These are phyloP conservation scores for Pterobdella sp. DNA, from an alignment of 2,888 invertebrate species.

Conservation along the genomic window DNA sequence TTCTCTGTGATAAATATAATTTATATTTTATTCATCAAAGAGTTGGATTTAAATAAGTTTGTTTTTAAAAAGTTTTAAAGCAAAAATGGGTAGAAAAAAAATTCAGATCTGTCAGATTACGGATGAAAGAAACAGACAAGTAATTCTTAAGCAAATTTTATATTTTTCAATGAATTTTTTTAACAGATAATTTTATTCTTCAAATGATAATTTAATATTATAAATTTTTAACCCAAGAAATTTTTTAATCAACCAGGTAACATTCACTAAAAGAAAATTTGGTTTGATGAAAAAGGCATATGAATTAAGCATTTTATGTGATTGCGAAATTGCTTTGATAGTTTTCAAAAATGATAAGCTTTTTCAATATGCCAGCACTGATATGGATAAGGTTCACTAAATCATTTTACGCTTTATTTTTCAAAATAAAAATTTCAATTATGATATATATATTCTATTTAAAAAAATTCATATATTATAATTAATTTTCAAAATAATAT, in stretches of 20 bases:
- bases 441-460: too few relatives aligned
- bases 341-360: conserved; percentile 99
- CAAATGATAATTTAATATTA: neutral
- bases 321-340: conserved; percentile 98
- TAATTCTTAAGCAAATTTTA: neutral
- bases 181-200: neutral
- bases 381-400: conserved; percentile 83
- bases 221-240: too few relatives aligned
- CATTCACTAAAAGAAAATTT: conserved; percentile 99
- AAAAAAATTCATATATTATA: too few relatives aligned
- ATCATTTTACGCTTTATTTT: too few relatives aligned
- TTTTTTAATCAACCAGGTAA: conserved; percentile 65
- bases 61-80: neutral
- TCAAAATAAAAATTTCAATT: neutral
- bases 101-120: conserved; percentile 31
- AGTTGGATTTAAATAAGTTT: neutral
- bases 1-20: too few relatives aligned
- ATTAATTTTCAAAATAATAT: neutral
- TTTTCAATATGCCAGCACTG: conserved; percentile 75
- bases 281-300: conserved; percentile 99
- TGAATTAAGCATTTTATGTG: conserved; percentile 94
- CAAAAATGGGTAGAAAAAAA: conserved; percentile 31
- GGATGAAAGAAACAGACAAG: conserved; percentile 33
- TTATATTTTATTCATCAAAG: too few relatives aligned
- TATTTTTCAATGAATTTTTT: too few relatives aligned